Conservation (phyloP, 1,140 invertebrate genomes). For the Lepidurus couesii region DNA sequence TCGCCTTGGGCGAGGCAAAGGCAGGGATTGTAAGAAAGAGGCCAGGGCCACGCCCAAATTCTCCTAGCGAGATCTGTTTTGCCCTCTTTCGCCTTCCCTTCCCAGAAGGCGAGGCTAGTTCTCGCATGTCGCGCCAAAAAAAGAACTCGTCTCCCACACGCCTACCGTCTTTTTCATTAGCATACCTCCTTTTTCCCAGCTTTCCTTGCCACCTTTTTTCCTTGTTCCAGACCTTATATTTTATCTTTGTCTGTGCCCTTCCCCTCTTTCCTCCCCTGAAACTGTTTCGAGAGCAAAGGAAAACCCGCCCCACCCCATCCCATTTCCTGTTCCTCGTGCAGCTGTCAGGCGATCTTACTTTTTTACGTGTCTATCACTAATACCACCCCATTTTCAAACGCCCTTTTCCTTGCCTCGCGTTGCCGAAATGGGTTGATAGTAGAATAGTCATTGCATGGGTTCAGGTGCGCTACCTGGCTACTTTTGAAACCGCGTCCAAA, state of each 20-base stretch:
- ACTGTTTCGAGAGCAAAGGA: neutral
- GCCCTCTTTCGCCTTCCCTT: neutral
- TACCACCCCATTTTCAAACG: neutral
- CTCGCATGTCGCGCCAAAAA: neutral
- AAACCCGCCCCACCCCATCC: neutral
- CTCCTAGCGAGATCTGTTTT: neutral
- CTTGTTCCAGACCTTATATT: neutral
- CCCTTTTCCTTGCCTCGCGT: neutral
- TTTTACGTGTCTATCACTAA: neutral
- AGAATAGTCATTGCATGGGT: neutral
- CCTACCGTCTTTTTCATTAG: neutral
- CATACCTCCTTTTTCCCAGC: neutral
- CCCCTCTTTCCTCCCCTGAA: conserved; percentile 4
- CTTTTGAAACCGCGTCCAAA: neutral
- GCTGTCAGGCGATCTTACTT: neutral
- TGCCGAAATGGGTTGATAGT: neutral
- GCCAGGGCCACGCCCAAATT: conserved; percentile 20
- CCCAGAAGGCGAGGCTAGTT: neutral
- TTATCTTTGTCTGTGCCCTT: conserved; percentile 9
- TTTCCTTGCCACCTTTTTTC: neutral
- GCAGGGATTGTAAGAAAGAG: neutral
- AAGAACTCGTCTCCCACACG: neutral
- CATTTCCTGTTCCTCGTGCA: conserved; percentile 12
- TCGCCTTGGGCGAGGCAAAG: neutral
- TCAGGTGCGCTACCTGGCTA: neutral